Percentiles rank a stretch among this genome's conserved stretches.
phyloP scores from a whole-genome alignment of 92 coral and sea anemone species.

The Palythoa grandiflora region DNA sequence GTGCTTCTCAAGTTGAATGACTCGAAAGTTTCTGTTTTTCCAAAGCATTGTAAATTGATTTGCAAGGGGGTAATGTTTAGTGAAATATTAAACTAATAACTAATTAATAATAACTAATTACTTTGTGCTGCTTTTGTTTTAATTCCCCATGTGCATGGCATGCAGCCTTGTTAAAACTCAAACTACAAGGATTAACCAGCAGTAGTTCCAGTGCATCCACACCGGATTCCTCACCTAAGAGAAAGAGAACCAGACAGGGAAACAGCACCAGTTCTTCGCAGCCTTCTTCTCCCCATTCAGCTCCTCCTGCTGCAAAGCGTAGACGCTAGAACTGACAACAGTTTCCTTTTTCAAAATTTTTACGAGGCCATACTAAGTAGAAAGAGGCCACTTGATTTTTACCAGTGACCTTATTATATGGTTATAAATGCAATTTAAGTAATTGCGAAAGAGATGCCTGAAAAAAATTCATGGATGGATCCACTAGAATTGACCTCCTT shows the following conservation, averaged over 20 bases:
- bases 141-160: not conserved
- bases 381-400: not conserved
- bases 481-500: too few species aligned
- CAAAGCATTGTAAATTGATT: too few species aligned
- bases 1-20: too few species aligned
- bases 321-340: constrained; percentile 72
- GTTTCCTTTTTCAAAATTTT: not conserved
- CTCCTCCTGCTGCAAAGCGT: constrained; percentile 89
- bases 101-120: too few species aligned
- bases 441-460: not conserved
- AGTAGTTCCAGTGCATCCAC: constrained; percentile 87
- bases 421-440: not conserved
- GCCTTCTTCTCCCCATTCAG: constrained; percentile 97
- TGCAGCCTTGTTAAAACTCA: constrained; percentile 87
- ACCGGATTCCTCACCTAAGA: constrained; percentile 99
- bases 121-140: not conserved
- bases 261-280: constrained; percentile 97
- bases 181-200: constrained; percentile 85
- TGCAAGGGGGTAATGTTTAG: too few species aligned
- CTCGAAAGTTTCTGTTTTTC: too few species aligned
- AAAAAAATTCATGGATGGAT: too few species aligned
- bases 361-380: not conserved
- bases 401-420: not conserved
- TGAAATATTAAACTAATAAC: too few species aligned
- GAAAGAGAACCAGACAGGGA: constrained; percentile 96